A percentile compares a stretch with the other conserved stretches of the same genome.
These are phyloP conservation scores for Onychorhynchus coronatus DNA, from an alignment of 2,113 vertebrate genomes.

Conservation along the genomic window DNA sequence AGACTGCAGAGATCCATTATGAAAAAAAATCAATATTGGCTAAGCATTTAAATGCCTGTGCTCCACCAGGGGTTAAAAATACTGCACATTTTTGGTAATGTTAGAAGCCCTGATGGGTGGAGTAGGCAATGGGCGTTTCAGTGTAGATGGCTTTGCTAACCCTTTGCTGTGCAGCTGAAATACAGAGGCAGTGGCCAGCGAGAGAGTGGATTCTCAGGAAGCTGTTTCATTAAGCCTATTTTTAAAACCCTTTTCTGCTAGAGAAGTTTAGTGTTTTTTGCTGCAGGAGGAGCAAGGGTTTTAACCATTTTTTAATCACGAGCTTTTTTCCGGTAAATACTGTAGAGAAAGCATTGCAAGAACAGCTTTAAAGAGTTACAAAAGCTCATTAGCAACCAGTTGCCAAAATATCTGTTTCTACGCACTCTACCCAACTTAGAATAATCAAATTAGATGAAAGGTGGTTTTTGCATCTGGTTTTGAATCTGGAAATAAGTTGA, in stretches of 20 bases:
- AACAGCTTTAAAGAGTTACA: conserved; percentile 33
- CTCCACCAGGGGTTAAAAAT: conserved; percentile 32
- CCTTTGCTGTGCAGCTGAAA: conserved; percentile 54
- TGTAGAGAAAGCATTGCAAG: conserved; percentile 1
- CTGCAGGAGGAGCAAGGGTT: conserved; percentile 14
- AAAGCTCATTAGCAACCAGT: neutral
- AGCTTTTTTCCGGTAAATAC: neutral
- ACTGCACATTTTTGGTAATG: neutral
- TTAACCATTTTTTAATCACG: neutral
- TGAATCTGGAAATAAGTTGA: conserved; percentile 55
- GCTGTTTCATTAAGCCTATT: neutral
- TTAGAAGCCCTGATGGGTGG: conserved; percentile 43
- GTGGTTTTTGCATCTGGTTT: conserved; percentile 57
- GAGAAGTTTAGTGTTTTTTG: neutral
- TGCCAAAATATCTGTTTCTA: conserved; percentile 44
- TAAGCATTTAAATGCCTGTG: neutral
- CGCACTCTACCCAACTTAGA: neutral
- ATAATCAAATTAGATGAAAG: conserved; percentile 36
- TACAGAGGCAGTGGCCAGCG: conserved; percentile 2
- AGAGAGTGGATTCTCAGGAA: neutral
- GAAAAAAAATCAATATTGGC: neutral
- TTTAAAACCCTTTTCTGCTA: conserved; percentile 2
- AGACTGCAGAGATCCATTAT: neutral
- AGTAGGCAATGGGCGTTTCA: neutral
- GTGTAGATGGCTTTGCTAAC: conserved; percentile 31